phyloP scores from a whole-genome alignment of 2,113 vertebrate species.

The Melanerpes formicivorus region DNA sequence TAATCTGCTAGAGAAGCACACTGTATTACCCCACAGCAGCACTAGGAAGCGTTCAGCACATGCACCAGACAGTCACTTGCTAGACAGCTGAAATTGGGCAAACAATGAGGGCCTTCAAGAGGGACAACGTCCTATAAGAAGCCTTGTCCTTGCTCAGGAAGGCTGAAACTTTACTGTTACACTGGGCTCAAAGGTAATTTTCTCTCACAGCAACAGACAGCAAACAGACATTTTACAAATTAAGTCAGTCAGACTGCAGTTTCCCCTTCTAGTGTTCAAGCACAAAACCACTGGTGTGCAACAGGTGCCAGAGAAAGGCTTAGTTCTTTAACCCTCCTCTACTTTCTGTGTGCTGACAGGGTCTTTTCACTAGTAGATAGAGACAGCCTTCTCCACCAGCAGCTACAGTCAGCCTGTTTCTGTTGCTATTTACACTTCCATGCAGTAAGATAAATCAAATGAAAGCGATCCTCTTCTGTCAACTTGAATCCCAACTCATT shows the following conservation, averaged over 20 bases:
- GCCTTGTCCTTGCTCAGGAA: not conserved
- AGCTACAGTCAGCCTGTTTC: not conserved
- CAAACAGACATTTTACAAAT: not conserved
- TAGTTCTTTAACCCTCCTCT: not conserved
- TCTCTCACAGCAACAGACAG: not conserved
- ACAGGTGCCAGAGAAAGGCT: not conserved
- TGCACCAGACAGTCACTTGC: not conserved
- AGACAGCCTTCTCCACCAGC: not conserved
- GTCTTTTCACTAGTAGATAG: not conserved
- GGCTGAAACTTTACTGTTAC: not conserved
- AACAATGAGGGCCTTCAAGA: not conserved
- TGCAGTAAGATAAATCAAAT: not conserved
- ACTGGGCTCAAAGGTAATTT: not conserved
- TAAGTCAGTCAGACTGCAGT: not conserved
- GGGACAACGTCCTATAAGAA: not conserved
- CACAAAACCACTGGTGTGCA: not conserved
- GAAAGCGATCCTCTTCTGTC: not conserved
- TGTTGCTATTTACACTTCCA: not conserved
- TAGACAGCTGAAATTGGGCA: not conserved
- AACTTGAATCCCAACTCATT: not conserved
- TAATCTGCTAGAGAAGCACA: not conserved
- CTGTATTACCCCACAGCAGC: not conserved
- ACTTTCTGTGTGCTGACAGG: not conserved
- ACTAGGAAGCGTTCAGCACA: not conserved
- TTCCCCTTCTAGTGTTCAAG: not conserved